A percentile compares a stretch with the other conserved stretches of the same genome.
Evolutionary conservation across 30 jellyfish, hydroid and myxozoan genomes (phyloP).

Genomic region (Chrysaora quinquecirrha): DNA sequence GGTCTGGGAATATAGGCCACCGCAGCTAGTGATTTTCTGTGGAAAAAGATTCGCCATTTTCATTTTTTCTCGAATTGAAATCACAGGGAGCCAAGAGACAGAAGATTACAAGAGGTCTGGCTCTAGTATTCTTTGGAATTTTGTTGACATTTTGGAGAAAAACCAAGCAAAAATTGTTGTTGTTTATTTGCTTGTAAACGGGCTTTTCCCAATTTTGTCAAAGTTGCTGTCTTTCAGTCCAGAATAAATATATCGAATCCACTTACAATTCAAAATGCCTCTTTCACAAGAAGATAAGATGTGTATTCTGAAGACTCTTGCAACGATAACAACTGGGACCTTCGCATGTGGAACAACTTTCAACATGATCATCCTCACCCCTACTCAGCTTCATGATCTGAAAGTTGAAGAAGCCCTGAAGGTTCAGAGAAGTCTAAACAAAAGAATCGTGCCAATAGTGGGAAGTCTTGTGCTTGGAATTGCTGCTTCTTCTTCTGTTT

Average conservation of each 20-base stretch:
- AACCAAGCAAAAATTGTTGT: no score
- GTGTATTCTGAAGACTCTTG: conserved; percentile 42
- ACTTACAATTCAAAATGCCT: no score
- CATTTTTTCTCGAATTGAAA: no score
- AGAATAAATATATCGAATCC: no score
- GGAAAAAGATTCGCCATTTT: neutral
- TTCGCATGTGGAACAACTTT: conserved; percentile 68
- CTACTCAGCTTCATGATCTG: conserved; percentile 35
- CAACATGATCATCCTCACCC: conserved; percentile 36
- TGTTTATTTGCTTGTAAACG: neutral
- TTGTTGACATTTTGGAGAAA: no score
- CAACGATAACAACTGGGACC: conserved; percentile 64
- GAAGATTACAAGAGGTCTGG: neutral
- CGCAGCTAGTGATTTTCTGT: neutral
- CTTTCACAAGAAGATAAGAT: conserved; percentile 36
- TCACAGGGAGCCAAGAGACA: neutral
- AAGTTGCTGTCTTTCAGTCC: neutral
- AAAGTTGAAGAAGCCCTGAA: conserved; percentile 43
- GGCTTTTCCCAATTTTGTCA: neutral
- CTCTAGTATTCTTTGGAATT: no score
- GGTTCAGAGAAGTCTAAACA: conserved; percentile 50
- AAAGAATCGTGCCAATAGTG: conserved; percentile 44
- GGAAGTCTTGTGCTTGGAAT: conserved; percentile 56
- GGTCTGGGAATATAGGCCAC: neutral
- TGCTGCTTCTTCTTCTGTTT: conserved; percentile 50